Base-by-base conservation (phyloP, 1,140 invertebrate species). In the Helicoverpa zea region DNA sequence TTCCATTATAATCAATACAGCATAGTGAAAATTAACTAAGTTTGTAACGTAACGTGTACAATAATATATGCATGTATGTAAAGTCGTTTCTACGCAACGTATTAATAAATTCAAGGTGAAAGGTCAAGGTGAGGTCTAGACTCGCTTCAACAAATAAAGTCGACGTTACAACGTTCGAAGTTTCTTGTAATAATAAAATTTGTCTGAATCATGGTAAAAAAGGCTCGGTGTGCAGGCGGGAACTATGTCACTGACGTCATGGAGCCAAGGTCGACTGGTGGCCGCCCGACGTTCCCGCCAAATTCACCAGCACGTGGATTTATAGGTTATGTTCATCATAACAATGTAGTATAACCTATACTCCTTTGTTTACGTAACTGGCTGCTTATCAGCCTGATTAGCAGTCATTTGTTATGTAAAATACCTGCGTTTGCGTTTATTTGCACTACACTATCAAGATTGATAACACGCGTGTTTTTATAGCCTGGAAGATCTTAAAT, bases 161-260 rank as follows among this genome's bases (percentile, higher is more conserved):
- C 52, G 54, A 56, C 30, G 72, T 11, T 68, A 5, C 70, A 68
- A 47, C 29, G 76, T 43, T 58, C 35, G 51, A 63, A 77, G 23
- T 77, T 61, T 70, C 54, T 70, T 35, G 43, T 84, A 81, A 83
- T 83, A 88, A 84, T 80, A 84, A 79, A 68, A 80, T 74, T 83
- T 63, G 80, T 83, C 77, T 68, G 86, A 84, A 84, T 86, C 79
- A 73, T 81, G 76, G 81, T 81, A 86, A 88, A 90, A 88, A 88
- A 66, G 80, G 82, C 84, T 81, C 84, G 81, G 82, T 86, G 79
- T 88, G 87, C 89, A 90, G 85, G 82, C 80, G 84, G 91, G 91
- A 93, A 94, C 89, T 93, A 93, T 93, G 91, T 92, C 92, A 92
- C 83, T 94, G 92, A 93, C 92, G 93, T 94, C 89, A 91, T 72